phyloP scores from a whole-genome alignment of 2,888 invertebrate genomes.

The Ectemnius cavifrons region DNA sequence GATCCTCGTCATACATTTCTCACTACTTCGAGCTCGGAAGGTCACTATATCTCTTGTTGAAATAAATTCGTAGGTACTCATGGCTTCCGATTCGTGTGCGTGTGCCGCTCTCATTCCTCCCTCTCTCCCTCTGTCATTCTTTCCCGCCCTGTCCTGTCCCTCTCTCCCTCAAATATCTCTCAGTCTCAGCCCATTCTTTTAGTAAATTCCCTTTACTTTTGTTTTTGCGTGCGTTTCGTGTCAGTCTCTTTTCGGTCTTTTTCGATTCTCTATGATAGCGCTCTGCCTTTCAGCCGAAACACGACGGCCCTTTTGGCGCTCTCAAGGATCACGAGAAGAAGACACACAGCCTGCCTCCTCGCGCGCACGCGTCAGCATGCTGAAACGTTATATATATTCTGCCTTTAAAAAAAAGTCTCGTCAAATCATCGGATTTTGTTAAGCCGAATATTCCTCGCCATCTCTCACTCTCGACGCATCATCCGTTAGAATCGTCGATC shows the following conservation, averaged over 20 bases:
- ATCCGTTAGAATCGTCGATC: not conserved
- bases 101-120: constrained; percentile 66
- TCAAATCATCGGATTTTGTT: constrained; percentile 30
- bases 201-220: constrained; percentile 18
- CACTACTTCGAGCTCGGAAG: constrained; percentile 41
- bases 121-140: constrained; percentile 52
- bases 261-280: constrained; percentile 15
- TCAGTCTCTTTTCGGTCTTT: constrained; percentile 37
- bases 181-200: constrained; percentile 23
- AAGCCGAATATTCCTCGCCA: too few species aligned
- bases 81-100: constrained; percentile 76
- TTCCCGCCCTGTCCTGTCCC: constrained; percentile 52
- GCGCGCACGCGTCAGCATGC: constrained; percentile 76
- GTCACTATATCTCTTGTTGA: constrained; percentile 51
- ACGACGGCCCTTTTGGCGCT: constrained; percentile 64
- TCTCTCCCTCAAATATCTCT: constrained; percentile 48
- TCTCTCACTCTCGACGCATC: not conserved
- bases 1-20: constrained; percentile 47
- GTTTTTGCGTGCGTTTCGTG: constrained; percentile 13
- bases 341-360: constrained; percentile 63
- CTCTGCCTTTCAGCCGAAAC: constrained; percentile 44
- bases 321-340: constrained; percentile 69
- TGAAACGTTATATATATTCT: constrained; percentile 74
- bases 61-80: constrained; percentile 65
- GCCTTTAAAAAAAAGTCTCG: constrained; percentile 53